phyloP scores from a whole-genome alignment of 2,888 invertebrate genomes.

The Monoplex corrugatus region DNA sequence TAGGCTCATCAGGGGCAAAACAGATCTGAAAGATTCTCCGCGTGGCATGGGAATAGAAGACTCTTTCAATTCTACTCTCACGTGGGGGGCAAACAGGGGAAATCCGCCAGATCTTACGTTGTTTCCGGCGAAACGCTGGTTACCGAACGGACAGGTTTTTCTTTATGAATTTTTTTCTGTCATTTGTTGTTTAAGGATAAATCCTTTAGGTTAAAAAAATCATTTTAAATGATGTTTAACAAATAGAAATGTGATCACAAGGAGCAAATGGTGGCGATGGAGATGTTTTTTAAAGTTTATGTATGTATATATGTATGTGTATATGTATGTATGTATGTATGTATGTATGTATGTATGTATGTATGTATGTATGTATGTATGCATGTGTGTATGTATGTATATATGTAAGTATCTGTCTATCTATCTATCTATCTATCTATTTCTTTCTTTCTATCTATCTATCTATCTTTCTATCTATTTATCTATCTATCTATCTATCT shows the following conservation, averaged over 20 bases:
- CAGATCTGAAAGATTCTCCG: slow-evolving; percentile 7
- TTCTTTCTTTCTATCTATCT: neutral
- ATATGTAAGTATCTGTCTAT: neutral
- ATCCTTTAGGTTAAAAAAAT: too few species aligned
- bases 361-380: neutral
- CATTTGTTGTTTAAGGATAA: too few species aligned
- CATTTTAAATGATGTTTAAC: too few species aligned
- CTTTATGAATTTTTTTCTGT: too few species aligned
- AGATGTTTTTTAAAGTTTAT: too few species aligned
- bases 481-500: neutral
- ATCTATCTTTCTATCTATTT: neutral
- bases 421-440: neutral
- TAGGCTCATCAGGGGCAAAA: neutral
- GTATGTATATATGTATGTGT: too few species aligned
- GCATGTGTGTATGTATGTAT: neutral
- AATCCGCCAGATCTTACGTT: neutral
- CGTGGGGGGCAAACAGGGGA: slow-evolving; percentile 26
- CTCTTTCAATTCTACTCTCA: neutral
- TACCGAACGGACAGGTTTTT: too few species aligned
- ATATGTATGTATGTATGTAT: too few species aligned
- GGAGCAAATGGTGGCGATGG: too few species aligned
- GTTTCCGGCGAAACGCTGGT: neutral
- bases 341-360: too few species aligned
- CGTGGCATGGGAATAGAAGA: neutral
- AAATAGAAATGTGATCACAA: too few species aligned